Percentiles rank a stretch among this genome's conserved stretches.
These are phyloP conservation scores for Heterotis niloticus DNA, from an alignment of 2,113 vertebrate genomes.

Conservation along the genomic window DNA sequence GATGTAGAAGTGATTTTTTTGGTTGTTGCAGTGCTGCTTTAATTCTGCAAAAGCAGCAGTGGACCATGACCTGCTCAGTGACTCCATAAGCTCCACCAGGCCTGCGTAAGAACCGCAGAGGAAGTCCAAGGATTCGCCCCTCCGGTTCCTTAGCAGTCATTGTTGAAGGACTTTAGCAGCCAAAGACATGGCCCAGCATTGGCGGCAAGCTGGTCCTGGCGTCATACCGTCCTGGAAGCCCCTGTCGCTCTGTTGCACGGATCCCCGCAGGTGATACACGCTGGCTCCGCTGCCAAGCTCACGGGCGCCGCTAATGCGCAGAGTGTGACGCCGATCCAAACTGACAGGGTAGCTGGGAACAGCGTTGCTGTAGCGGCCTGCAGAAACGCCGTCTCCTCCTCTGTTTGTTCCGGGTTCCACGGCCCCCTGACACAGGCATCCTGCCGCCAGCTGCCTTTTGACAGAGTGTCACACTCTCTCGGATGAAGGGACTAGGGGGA, in stretches of 20 bases:
- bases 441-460: neutral
- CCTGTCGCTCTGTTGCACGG: neutral
- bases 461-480: neutral
- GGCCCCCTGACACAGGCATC: neutral
- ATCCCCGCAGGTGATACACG: neutral
- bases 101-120: no score
- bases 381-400: neutral
- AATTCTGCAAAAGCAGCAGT: no score
- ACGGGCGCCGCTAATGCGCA: neutral
- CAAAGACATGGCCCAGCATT: neutral
- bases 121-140: neutral
- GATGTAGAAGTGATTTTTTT: no score
- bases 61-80: no score
- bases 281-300: neutral
- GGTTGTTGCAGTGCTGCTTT: no score
- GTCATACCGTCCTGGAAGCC: neutral
- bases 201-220: neutral
- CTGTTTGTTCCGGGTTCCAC: neutral
- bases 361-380: neutral
- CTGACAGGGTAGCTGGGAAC: neutral
- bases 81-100: no score
- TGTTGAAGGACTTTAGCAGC: neutral
- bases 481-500: neutral
- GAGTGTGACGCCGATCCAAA: slow-evolving; percentile 9
- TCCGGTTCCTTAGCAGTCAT: neutral